Conservation (phyloP, 2,888 invertebrate genomes). For the Drosophila anomelani region DNA sequence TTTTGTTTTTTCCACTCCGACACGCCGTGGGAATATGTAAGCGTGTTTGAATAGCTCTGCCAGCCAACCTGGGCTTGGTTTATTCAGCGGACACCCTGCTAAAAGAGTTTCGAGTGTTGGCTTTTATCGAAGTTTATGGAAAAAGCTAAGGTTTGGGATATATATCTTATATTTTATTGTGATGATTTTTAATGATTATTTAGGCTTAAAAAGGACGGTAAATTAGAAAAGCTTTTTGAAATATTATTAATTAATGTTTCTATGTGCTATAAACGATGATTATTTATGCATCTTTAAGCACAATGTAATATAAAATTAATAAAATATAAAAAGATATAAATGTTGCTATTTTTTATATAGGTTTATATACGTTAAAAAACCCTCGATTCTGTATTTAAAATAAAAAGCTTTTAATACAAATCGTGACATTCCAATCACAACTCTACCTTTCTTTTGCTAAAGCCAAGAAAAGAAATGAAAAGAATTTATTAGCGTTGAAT, state of each 20-base stretch:
- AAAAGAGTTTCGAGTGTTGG: slow-evolving; percentile 2
- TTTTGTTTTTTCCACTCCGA: slow-evolving; percentile 34
- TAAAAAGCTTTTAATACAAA: background rate
- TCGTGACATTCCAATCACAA: slow-evolving; percentile 1
- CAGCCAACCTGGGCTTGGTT: background rate
- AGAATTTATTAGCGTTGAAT: background rate
- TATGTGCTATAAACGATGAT: no score
- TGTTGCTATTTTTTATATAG: background rate
- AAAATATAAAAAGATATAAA: background rate
- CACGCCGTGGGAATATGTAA: slow-evolving; percentile 38
- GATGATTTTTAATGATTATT: background rate
- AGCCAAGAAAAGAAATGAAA: background rate
- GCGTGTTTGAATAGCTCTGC: slow-evolving; percentile 7
- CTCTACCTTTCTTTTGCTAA: background rate
- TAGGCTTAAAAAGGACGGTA: background rate
- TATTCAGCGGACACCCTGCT: slow-evolving; percentile 5
- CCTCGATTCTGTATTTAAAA: background rate
- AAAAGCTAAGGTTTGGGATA: background rate
- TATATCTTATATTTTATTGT: background rate
- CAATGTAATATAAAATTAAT: no score
- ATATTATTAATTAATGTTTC: background rate
- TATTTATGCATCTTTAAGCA: no score
- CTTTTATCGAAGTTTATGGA: background rate
- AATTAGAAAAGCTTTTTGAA: background rate
- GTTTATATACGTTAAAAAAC: background rate